Evolutionary conservation across 37 sponge, comb jelly and placozoan genomes (phyloP).

Genomic region (Tethya wilhelma): DNA sequence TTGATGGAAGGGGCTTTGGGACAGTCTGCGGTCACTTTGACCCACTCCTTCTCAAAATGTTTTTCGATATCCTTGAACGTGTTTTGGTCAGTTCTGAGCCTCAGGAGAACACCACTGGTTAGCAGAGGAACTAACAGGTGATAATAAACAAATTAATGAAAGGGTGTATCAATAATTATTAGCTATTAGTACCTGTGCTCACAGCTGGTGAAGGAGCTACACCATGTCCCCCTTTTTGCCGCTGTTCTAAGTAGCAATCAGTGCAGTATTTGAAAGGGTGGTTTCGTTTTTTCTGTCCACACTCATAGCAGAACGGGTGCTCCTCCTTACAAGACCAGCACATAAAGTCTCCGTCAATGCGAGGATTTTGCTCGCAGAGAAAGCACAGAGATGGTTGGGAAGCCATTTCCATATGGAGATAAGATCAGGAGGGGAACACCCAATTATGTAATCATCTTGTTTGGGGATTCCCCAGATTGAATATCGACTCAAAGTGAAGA

Average conservation of each 20-base stretch:
- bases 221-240: no score
- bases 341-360: slow-evolving; percentile 15
- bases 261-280: slow-evolving; percentile 52
- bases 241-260: slow-evolving; percentile 30
- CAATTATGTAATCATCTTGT: not conserved
- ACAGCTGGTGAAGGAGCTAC: not conserved
- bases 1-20: slow-evolving; percentile 22
- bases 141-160: not conserved
- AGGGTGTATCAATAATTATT: not conserved
- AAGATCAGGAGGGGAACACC: no score
- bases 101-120: not conserved
- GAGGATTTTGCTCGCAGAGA: slow-evolving; percentile 20
- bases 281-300: slow-evolving; percentile 57
- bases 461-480: not conserved
- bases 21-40: not conserved
- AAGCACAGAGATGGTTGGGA: slow-evolving; percentile 23
- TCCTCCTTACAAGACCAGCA: slow-evolving; percentile 54
- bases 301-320: slow-evolving; percentile 48
- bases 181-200: not conserved
- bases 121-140: not conserved
- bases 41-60: slow-evolving; percentile 48
- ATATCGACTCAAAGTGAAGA: not conserved
- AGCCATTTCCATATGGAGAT: no score
- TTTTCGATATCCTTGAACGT: slow-evolving; percentile 35
- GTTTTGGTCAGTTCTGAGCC: slow-evolving; percentile 18